Evolutionary conservation across 1,140 invertebrate genomes (phyloP).

Genomic region (Eubasilissa regina): DNA sequence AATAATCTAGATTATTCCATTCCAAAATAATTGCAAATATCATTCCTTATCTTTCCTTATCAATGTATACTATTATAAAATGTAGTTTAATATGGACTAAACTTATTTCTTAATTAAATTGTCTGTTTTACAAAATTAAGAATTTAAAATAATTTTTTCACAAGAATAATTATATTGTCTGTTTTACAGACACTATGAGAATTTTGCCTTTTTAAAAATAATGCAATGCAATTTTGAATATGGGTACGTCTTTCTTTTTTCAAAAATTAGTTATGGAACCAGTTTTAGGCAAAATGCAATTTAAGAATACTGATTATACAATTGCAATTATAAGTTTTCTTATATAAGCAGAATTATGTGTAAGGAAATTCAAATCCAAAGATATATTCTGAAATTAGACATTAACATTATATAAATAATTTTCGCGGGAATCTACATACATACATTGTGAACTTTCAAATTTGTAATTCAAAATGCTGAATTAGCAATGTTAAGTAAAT

Average conservation of each 20-base stretch:
- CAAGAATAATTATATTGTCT: too few species aligned
- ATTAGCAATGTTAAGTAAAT: too few species aligned
- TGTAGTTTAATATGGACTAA: neutral
- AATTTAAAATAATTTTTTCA: too few species aligned
- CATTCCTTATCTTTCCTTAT: neutral
- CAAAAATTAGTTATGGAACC: neutral
- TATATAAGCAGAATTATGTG: neutral
- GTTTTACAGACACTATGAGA: too few species aligned
- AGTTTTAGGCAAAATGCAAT: neutral
- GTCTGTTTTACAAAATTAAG: too few species aligned
- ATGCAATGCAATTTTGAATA: neutral
- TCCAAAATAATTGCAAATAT: constrained; percentile 15
- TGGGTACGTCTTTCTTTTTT: neutral
- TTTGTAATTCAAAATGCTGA: neutral
- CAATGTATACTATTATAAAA: neutral
- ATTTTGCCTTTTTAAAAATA: too few species aligned
- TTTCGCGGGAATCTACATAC: neutral
- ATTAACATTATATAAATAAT: neutral
- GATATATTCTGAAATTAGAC: neutral
- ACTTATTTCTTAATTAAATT: too few species aligned
- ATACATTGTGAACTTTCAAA: neutral
- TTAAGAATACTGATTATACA: neutral
- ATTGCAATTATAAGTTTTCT: neutral
- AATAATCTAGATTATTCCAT: constrained; percentile 10
- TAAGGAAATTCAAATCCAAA: neutral